Percentiles rank a stretch among this genome's conserved stretches.
These are phyloP conservation scores for Bradypodion ventrale DNA, from an alignment of 2,797 vertebrate species.

Conservation along the genomic window DNA sequence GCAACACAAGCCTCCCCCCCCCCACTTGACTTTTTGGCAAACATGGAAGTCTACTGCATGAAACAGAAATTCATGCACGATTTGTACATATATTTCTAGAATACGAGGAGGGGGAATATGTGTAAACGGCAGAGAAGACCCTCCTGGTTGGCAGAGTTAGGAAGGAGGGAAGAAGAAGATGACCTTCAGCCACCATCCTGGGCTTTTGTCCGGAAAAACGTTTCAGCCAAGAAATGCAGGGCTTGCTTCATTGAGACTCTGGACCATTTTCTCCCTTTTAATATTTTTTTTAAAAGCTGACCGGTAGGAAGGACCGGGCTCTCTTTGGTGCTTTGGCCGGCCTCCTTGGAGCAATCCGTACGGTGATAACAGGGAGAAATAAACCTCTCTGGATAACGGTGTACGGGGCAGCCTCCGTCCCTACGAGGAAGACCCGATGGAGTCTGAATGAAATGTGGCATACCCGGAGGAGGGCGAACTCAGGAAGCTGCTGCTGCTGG, in stretches of 20 bases:
- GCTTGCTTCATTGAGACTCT: too few relatives aligned
- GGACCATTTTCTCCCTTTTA: too few relatives aligned
- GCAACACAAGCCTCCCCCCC: too few relatives aligned
- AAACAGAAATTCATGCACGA: conserved; percentile 32
- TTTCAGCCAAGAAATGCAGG: too few relatives aligned
- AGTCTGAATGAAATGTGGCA: conserved; percentile 85
- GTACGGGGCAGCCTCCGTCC: not conserved
- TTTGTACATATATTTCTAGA: conserved; percentile 27
- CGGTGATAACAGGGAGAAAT: not conserved
- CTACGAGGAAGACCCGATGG: conserved; percentile 84
- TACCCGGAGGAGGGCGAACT: conserved; percentile 87
- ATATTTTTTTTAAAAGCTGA: not conserved
- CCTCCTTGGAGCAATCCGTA: conserved; percentile 11
- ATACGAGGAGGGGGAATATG: not conserved
- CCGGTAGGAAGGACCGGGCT: not conserved
- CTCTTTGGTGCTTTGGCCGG: conserved; percentile 54
- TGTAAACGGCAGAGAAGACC: not conserved
- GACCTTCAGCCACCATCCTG: not conserved
- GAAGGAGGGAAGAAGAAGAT: too few relatives aligned
- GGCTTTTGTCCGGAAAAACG: too few relatives aligned
- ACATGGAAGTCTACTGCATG: too few relatives aligned
- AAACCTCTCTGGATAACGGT: too few relatives aligned
- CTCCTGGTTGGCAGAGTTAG: not conserved
- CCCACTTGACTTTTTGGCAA: too few relatives aligned
- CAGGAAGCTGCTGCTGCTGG: conserved; percentile 88